phyloP scores from a whole-genome alignment of 2,888 invertebrate genomes.

The Eristalinus sepulchralis region DNA sequence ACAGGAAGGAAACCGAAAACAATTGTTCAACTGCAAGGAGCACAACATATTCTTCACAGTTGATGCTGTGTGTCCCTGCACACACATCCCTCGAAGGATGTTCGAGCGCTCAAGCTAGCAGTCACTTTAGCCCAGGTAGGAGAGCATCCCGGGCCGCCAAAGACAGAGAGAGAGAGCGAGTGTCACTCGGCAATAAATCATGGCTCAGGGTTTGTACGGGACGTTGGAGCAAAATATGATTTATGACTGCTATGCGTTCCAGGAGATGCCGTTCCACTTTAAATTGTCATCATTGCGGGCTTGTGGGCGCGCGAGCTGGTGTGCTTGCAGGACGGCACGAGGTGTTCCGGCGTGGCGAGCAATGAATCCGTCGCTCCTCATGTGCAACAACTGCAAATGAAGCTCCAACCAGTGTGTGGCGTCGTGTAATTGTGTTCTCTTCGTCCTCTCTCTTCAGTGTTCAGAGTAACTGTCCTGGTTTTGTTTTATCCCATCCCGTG shows the following conservation, averaged over 20 bases:
- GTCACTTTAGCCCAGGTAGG: slow-evolving; percentile 43
- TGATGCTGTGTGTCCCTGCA: slow-evolving; percentile 18
- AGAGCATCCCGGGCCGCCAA: not conserved
- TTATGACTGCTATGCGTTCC: slow-evolving; percentile 68
- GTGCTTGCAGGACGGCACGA: not conserved
- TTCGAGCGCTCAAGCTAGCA: not conserved
- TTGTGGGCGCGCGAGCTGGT: not conserved
- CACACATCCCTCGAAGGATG: not conserved
- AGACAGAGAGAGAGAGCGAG: slow-evolving; percentile 22
- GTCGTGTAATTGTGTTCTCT: slow-evolving; percentile 56
- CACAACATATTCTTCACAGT: slow-evolving; percentile 59
- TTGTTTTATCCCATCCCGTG: slow-evolving; percentile 27
- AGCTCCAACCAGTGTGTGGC: slow-evolving; percentile 61
- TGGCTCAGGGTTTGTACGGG: slow-evolving; percentile 63
- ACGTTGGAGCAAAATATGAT: slow-evolving; percentile 68
- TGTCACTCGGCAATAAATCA: slow-evolving; percentile 70
- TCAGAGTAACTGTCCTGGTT: slow-evolving; percentile 62
- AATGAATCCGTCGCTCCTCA: slow-evolving; percentile 55
- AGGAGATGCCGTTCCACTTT: slow-evolving; percentile 67
- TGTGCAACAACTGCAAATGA: slow-evolving; percentile 71
- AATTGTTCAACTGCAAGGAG: slow-evolving; percentile 60
- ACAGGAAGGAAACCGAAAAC: slow-evolving; percentile 40
- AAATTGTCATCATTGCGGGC: slow-evolving; percentile 68
- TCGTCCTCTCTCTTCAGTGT: slow-evolving; percentile 2
- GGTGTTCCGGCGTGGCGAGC: not conserved